These are phyloP conservation scores for Helarctos malayanus DNA, from an alignment of 2,797 vertebrate genomes.

Conservation along the genomic window DNA sequence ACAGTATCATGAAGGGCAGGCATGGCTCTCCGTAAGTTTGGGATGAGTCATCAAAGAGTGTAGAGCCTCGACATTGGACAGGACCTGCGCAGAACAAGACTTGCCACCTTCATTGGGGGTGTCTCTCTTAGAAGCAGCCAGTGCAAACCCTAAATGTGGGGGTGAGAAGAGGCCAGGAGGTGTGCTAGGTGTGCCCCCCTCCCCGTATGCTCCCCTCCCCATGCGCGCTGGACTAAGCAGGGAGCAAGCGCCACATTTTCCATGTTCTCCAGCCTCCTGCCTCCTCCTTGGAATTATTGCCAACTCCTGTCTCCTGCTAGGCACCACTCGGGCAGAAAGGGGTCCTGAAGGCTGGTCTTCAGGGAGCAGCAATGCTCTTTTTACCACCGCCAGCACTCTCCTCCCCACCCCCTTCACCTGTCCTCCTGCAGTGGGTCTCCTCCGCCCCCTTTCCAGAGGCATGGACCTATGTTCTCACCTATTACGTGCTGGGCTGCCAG, in stretches of 20 bases:
- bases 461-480: not conserved
- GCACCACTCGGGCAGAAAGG: not conserved
- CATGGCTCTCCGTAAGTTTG: not conserved
- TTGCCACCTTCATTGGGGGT: fast-evolving
- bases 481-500: not conserved
- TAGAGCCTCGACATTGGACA: not conserved
- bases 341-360: fast-evolving
- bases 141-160: not conserved
- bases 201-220: too few species aligned
- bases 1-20: not conserved
- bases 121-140: not conserved
- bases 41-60: not conserved
- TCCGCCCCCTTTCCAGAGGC: too few species aligned
- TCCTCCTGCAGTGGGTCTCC: fast-evolving
- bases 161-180: not conserved
- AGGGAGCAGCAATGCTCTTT: not conserved
- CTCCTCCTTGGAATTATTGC: not conserved
- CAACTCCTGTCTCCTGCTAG: not conserved
- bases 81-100: not conserved
- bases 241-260: not conserved
- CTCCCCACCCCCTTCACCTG: fast-evolving
- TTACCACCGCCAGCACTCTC: not conserved
- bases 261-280: not conserved
- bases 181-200: too few species aligned
- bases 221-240: not conserved